Base-by-base conservation (phyloP, 2,888 invertebrate species). In the Dioctria linearis region DNA sequence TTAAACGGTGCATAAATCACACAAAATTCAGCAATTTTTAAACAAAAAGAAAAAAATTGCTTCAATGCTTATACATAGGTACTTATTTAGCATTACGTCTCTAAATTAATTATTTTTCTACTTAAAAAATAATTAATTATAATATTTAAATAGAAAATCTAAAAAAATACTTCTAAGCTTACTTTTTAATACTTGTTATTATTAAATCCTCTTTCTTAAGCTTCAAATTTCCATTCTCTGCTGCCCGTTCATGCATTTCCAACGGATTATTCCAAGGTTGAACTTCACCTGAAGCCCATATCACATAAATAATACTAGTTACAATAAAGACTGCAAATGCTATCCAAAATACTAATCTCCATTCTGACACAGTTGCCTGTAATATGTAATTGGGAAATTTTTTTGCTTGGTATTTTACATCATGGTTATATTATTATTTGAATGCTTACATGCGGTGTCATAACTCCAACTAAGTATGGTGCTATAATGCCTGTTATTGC, bases 331-430 rank as follows among this genome's bases (percentile, higher is more conserved):
- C 91, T 0, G 86, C 92, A 5, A 95, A 90, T 61, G 95, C 93
- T 51, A 96, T 93, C 94, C 95, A 95, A 87, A 96, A 96, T 0
- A 96, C 95, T 0, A 91, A 85, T 39, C 93, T 90, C 96, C 96
- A 96, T 89, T 95, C 92, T 37, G 88, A 87, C 5, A 94, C 85
- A 0, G 91, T 90, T 67, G 93, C 91, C 93, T 93, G 87, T 71
- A 90, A 85, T 80, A 39, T 25, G 2, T 81, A 83, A 78, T 80
- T 3, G 4, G 2, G 11, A 61, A 69, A 79, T 79, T 39, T 54
- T 80, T 25, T 13, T 42, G 39, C 13, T 25, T 63, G 37, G 1
- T 63, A 39, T 63, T n/a, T n/a, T 63, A 9, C 65, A 66, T 5
- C 25, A 13, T 0, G 11, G 8, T 63, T 25, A 1, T 4, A 37